Conservation (phyloP, 2,113 vertebrate species). For the Pterophyllum scalare region DNA sequence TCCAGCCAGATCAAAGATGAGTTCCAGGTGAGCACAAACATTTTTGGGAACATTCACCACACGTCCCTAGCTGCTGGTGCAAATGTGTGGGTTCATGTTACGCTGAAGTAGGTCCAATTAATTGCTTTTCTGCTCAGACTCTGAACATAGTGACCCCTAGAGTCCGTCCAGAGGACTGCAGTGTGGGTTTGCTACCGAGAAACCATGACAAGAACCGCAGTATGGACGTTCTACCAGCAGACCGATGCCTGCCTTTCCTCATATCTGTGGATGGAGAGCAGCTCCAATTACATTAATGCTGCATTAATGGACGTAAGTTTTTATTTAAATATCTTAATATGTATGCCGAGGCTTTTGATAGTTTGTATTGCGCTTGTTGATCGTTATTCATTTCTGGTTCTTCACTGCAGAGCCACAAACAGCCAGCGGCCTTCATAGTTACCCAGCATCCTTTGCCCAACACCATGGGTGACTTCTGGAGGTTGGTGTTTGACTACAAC, state of each 20-base stretch:
- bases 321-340: neutral
- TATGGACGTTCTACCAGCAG: constrained; percentile 93
- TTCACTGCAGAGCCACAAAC: constrained; percentile 92
- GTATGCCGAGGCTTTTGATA: neutral
- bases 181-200: constrained; percentile 92
- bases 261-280: constrained; percentile 96
- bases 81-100: neutral
- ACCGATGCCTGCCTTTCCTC: constrained; percentile 96
- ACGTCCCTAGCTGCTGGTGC: neutral
- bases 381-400: neutral
- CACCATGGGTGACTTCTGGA: constrained; percentile 97
- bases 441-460: constrained; percentile 98
- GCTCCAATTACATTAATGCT: constrained; percentile 97
- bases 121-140: constrained; percentile 80
- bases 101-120: neutral
- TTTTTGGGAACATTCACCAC: neutral
- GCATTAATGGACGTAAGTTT: constrained; percentile 94
- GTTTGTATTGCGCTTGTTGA: neutral
- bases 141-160: constrained; percentile 97
- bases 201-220: constrained; percentile 98
- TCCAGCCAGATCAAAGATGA: constrained; percentile 99
- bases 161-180: constrained; percentile 95
- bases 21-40: constrained; percentile 88
- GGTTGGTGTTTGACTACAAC: constrained; percentile 98
- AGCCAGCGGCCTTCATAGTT: constrained; percentile 97